Conservation (phyloP, 2,888 invertebrate species). For the Glaucopsyche alexis region DNA sequence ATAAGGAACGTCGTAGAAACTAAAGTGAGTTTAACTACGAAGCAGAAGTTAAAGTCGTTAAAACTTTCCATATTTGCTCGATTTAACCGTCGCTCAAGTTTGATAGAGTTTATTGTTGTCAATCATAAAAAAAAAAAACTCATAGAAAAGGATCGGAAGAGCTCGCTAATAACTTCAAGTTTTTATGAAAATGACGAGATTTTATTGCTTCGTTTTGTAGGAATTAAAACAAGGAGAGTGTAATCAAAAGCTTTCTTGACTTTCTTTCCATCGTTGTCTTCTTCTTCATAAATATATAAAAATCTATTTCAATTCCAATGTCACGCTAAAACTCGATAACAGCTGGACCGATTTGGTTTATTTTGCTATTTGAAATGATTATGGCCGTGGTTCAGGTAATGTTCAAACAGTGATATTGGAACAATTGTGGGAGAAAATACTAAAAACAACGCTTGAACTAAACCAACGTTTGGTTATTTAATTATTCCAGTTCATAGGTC, state of each 20-base stretch:
- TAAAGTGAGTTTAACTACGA: neutral
- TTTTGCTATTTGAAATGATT: no score
- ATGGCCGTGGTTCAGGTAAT: no score
- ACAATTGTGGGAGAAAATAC: no score
- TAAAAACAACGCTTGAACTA: no score
- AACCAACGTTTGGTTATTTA: no score
- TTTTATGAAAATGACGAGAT: neutral
- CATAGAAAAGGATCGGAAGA: neutral
- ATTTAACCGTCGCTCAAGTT: slow-evolving; percentile 4
- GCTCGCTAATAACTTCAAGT: neutral
- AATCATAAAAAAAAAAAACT: slow-evolving; percentile 11
- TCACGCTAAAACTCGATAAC: no score
- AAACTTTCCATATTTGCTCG: slow-evolving; percentile 20
- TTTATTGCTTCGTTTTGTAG: neutral
- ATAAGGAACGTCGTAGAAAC: neutral
- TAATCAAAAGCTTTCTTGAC: neutral
- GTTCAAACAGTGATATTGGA: no score
- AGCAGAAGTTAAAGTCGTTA: neutral
- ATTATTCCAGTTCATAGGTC: no score
- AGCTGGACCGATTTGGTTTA: no score
- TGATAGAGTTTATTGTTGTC: slow-evolving; percentile 17
- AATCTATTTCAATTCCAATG: no score
- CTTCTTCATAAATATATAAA: no score
- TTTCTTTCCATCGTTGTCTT: no score
- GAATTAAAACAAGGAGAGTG: neutral